Base-by-base conservation (phyloP, 2,113 vertebrate genomes). In the Paedocypris sp. region DNA sequence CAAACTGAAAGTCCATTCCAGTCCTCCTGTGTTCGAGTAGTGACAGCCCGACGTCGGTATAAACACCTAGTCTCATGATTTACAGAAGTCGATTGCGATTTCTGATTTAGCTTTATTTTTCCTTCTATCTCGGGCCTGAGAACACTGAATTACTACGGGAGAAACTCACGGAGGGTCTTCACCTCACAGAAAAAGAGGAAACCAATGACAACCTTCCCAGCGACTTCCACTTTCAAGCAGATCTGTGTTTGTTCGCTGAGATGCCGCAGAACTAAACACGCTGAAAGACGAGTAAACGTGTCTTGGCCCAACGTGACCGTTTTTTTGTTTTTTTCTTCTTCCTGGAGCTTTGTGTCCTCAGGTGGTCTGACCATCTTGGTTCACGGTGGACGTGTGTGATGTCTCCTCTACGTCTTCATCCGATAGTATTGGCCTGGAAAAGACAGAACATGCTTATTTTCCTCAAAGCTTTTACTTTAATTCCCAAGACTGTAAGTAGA, bases 61-160 rank as follows among this genome's bases (percentile, higher is more conserved):
- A 76, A 68, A 66, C 69, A 61, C 57, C 23, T 18, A 58, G 29
- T 59, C 52, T 36, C 50, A 38, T 29, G 57, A 20, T 15, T 53
- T 54, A 12, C 68, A 69, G 66, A 10, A 58, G 71, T 76, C 72
- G 65, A 68, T 58, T 39, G 69, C 72, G 75, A 70, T 70, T 63
- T 52, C 62, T 72, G 57, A 64, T 36, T 67, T 57, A 53, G 42
- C 52, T 70, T 69, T 62, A 57, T 66, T 72, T 78, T 71, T 50
- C 52, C 70, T 67, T 68, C 60, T 72, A 16, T 23, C n/a, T n/a
- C 45, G 71, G 58, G 46, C 71, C 62, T 64, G 60, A 70, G 73
- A 70, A 58, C 72, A 81, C 77, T 53, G 71, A 70, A 49, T 60
- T 73, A 65, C 71, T 75, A 74, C 47, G 36, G 54, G 67, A 72